Base-by-base conservation (phyloP, 2,888 invertebrate species). In the Digitonthophagus gazella region DNA sequence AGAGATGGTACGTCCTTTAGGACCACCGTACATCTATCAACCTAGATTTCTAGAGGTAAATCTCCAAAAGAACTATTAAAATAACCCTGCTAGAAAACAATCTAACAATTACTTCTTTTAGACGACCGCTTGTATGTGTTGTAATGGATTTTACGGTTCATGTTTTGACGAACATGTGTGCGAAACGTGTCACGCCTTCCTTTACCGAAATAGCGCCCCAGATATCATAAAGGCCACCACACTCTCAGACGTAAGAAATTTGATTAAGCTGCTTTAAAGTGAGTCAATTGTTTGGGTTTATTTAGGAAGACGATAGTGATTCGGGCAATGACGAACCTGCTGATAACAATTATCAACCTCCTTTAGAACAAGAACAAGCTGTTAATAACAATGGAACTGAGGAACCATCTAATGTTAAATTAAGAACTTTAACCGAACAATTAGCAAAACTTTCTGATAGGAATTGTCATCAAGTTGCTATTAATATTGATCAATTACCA, bases 321-420 rank as follows among this genome's bases (percentile, higher is more conserved):
- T 96, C 96, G 0, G 97, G 97, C 0, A 97, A 96, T 80, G 97
- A 97, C 80, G 97, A 97, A 80, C 96, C 96, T 0, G 89, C 90
- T 55, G 93, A 93, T 79, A 81, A 88, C 65, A 87, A 71, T 44
- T 77, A 76, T 65, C 70, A 74, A 16, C 69, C 70, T 11, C 64
- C 63, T 4, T 28, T 63, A 11, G 22, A 57, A 15, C 69, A 71
- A 15, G 69, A 69, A 58, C 73, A 73, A 64, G 72, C 72, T n/a
- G 61, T 61, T n/a, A 61, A 61, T 20, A 72, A 72, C 14, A 71
- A 71, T 16, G 65, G 68, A 5, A 68, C 68, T 6, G 68, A 68
- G n/a, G 67, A 65, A 15, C 71, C 72, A n/a, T 71, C 73, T 15
- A 73, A 75, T 0, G 68, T 61, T 19, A 61, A 61, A 2, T 61